Base-by-base conservation (phyloP, 2,113 vertebrate species). In the Climacteris rufus region DNA sequence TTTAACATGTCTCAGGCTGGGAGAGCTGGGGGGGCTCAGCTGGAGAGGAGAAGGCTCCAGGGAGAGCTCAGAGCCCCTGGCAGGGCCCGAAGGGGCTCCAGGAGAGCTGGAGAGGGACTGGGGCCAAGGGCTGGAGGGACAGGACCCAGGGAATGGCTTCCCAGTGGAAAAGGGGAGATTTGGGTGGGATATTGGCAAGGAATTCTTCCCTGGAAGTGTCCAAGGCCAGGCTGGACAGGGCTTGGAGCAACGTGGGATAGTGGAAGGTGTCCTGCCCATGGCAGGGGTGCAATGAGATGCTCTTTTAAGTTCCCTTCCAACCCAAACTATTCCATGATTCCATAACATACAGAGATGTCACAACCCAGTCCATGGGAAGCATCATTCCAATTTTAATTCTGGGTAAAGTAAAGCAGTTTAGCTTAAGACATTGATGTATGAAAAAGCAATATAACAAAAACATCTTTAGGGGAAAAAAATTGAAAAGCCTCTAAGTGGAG, bases 241-340 rank as follows among this genome's bases (percentile, higher is more conserved):
- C 1, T 16, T 7, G 75, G 66, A 81, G 7, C 12, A 22, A 0
- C 65, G 49, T 47, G 49, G 57, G 14, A 22, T 0, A 2, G 13
- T n/a, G 78, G 39, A 0, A 81, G 13, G 13, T 25, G 69, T 21
- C 68, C 68, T 65, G 31, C 11, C 39, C 57, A 27, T 27, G 65
- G 24, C 13, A 15, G 13, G 40, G 5, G 1, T 18, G 50, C 11
- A 1, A 31, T 5, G 4, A 24, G 57, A 4, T 10, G 65, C 0
- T 0, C 1, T 52, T 52, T 17, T 11, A 3, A 65, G 6, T 4
- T 44, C 60, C 10, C 23, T 74, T 17, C 53, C 69, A 1, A 14
- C 11, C 19, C 45, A 75, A 75, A 40, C 20, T 39, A n/a, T 10
- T 25, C 69, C 53, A 22, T 6, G n/a, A 47, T 39, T 25, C 53